A percentile compares a stretch with the other conserved stretches of the same genome.
phyloP scores from a whole-genome alignment of 2,113 vertebrate genomes.

The Oxygymnocypris stewartii region DNA sequence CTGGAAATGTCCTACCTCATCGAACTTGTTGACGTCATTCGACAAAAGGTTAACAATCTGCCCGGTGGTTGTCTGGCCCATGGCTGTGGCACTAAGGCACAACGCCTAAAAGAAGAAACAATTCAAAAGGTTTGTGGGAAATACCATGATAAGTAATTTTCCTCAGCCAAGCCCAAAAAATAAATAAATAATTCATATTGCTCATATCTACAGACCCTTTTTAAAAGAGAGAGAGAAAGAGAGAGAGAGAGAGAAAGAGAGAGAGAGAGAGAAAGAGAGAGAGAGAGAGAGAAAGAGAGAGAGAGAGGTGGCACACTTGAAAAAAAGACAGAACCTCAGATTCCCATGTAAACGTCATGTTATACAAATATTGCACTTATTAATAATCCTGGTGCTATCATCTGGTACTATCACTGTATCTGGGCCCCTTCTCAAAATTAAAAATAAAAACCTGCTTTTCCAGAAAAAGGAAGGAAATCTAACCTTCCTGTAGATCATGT shows the following conservation, averaged over 20 bases:
- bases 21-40: slow-evolving; percentile 96
- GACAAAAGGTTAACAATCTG: slow-evolving; percentile 97
- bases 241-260: too few relatives aligned
- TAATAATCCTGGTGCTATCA: not conserved
- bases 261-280: not conserved
- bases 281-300: too few relatives aligned
- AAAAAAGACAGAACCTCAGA: not conserved
- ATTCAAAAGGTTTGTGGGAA: not conserved
- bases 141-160: not conserved
- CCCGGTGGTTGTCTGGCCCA: slow-evolving; percentile 92
- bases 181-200: not conserved
- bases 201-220: not conserved
- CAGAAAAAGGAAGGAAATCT: slow-evolving; percentile 45
- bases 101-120: slow-evolving; percentile 77
- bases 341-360: not conserved
- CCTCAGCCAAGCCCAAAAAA: not conserved
- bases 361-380: not conserved
- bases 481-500: slow-evolving; percentile 95
- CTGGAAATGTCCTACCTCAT: slow-evolving; percentile 77
- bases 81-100: slow-evolving; percentile 83
- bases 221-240: not conserved
- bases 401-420: not conserved
- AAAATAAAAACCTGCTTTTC: too few relatives aligned
- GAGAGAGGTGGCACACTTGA: not conserved
- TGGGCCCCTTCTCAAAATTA: too few relatives aligned